Evolutionary conservation across 1,140 invertebrate genomes (phyloP), one percentile per base, ranked within the genome.

Genomic region (Phocides pigmalion): DNA sequence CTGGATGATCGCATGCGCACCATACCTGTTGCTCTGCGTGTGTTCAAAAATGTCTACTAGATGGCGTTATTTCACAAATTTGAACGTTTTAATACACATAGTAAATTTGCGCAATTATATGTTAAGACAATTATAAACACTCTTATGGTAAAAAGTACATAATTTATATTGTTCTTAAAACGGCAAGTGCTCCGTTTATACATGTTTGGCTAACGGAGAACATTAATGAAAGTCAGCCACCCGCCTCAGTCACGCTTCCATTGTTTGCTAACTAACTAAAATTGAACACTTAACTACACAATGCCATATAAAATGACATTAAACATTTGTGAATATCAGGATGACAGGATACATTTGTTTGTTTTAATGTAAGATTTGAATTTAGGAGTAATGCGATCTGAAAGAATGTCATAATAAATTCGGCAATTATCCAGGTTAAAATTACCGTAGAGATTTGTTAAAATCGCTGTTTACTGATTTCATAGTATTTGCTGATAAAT

Each of bases 221-320:
- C 62, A 63, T 59, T 70, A 81, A 87, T 81, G 72, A 70, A 74
- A 79, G 81, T 82, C 79, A 73, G 63, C 59, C 70, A 56, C 62
- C 56, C 65, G 58, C 61, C 67, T 49, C 62, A 72, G 81, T 82
- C 79, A 81, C 82, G 81, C 68, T 73, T 69, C 72, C 73, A 84
- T 87, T 87, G 84, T 87, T 81, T 67, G 62, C 64, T 49, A 72
- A 66, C 64, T 63, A 62, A 50, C 73, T 75, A 58, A 84, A 85
- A 81, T 85, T 84, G 74, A 70, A 72, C 66, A 70, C 71, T 70
- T 73, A 70, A 65, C 37, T 68, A 70, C 69, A 79, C 72, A 74
- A 74, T 73, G 54, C 64, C 35, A 39, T 67, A 67, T 50, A 44
- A 46, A 59, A 59, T 17, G 54, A 46, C 54, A 46, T 59, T 59